These are phyloP conservation scores for Napeogenes inachia DNA, from an alignment of 2,888 invertebrate genomes.

Conservation along the genomic window DNA sequence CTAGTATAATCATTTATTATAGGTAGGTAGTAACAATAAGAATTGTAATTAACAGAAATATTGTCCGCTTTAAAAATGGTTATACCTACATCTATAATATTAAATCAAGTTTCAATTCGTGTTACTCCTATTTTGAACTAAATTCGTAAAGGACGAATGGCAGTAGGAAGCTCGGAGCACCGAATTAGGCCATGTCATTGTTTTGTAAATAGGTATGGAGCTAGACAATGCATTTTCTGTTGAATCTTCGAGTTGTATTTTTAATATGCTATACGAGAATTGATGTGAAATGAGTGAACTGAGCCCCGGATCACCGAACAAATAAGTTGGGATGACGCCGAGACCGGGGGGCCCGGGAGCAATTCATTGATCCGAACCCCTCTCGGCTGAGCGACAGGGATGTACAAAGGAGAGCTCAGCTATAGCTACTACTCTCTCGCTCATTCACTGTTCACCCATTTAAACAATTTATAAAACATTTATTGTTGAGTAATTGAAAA, in stretches of 20 bases:
- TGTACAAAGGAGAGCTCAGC: conserved; percentile 43
- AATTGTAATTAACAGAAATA: too few relatives aligned
- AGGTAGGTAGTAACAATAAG: too few relatives aligned
- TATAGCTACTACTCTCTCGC: conserved; percentile 38
- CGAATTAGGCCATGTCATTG: too few relatives aligned
- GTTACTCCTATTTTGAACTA: too few relatives aligned
- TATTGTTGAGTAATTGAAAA: neutral
- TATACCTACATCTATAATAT: too few relatives aligned
- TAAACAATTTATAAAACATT: conserved; percentile 8
- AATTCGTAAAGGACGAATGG: too few relatives aligned
- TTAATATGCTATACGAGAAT: conserved; percentile 20
- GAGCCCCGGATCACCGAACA: conserved; percentile 38
- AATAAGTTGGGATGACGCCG: conserved; percentile 50
- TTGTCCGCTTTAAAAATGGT: too few relatives aligned
- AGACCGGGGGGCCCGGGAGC: conserved; percentile 60
- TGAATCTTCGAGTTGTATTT: neutral
- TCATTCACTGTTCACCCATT: conserved; percentile 22
- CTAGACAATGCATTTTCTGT: conserved; percentile 6
- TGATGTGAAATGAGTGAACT: conserved; percentile 42
- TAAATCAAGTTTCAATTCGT: too few relatives aligned
- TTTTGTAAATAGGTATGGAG: neutral
- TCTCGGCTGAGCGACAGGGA: conserved; percentile 66
- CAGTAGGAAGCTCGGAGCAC: too few relatives aligned
- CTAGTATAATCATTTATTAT: too few relatives aligned
- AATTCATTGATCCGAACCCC: conserved; percentile 75